Evolutionary conservation across 2,113 vertebrate genomes (phyloP).

Genomic region (Orthonyx spaldingii): DNA sequence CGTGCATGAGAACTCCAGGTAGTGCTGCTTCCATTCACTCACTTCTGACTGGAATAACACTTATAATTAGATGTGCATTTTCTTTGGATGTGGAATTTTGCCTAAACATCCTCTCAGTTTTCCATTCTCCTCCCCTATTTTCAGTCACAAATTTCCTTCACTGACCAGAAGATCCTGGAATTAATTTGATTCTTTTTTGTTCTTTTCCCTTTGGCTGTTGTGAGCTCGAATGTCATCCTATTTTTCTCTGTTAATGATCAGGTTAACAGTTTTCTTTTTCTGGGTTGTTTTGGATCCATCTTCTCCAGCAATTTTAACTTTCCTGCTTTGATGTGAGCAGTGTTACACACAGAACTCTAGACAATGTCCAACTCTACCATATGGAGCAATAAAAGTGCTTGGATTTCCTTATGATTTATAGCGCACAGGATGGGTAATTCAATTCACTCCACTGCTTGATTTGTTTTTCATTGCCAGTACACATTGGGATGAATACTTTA

Average conservation of each 20-base stretch:
- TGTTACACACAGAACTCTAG: neutral
- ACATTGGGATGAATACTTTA: constrained; percentile 19
- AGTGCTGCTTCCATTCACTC: neutral
- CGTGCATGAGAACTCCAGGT: neutral
- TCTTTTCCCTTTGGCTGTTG: neutral
- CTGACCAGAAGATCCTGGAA: neutral
- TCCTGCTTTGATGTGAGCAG: neutral
- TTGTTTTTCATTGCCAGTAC: constrained; percentile 26
- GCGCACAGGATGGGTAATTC: neutral
- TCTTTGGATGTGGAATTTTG: neutral
- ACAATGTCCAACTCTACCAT: constrained; percentile 14
- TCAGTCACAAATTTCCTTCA: neutral
- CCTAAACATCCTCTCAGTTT: neutral
- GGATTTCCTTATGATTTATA: constrained; percentile 23
- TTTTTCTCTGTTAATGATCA: neutral
- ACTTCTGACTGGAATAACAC: neutral
- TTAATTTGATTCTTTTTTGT: neutral
- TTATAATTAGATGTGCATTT: neutral
- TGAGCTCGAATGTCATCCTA: neutral
- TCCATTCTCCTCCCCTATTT: neutral
- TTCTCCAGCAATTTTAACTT: constrained; percentile 6
- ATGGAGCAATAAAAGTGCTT: neutral
- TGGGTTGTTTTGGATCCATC: neutral
- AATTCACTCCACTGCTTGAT: constrained; percentile 33
- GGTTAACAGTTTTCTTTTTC: neutral